Evolutionary conservation across 2,113 vertebrate genomes (phyloP).

Genomic region (Cavia porcellus): DNA sequence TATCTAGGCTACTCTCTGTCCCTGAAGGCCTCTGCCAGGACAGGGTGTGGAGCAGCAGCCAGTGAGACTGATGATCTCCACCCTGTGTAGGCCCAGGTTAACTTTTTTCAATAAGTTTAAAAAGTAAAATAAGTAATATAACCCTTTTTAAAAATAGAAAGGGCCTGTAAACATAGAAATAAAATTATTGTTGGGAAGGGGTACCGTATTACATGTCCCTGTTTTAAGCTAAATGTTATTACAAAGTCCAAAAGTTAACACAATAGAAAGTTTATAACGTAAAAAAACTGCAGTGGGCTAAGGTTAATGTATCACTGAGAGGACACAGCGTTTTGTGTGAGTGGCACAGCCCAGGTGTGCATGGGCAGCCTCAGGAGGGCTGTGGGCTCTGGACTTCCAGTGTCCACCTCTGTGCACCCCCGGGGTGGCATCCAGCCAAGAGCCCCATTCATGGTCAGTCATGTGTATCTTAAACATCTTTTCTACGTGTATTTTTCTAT

Average conservation of each 20-base stretch:
- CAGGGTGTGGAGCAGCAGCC: neutral
- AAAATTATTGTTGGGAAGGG: neutral
- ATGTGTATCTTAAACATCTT: neutral
- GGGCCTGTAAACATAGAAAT: neutral
- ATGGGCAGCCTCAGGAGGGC: neutral
- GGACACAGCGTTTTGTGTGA: neutral
- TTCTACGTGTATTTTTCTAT: no score
- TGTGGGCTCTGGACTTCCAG: neutral
- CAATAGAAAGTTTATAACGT: neutral
- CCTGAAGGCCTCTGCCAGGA: neutral
- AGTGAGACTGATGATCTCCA: neutral
- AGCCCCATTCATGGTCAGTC: neutral
- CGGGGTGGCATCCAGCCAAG: neutral
- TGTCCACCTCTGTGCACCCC: neutral
- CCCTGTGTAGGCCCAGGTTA: neutral
- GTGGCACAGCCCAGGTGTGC: neutral
- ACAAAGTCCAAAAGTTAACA: neutral
- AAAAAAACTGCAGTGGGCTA: neutral
- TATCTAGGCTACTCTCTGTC: neutral
- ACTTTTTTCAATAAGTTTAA: neutral
- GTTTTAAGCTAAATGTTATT: neutral
- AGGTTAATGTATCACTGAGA: neutral
- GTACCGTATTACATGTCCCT: neutral
- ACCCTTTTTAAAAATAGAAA: neutral
- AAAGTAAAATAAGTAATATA: neutral